These are phyloP conservation scores for Coenobita brevimanus DNA, from an alignment of 1,140 invertebrate species.

Conservation along the genomic window DNA sequence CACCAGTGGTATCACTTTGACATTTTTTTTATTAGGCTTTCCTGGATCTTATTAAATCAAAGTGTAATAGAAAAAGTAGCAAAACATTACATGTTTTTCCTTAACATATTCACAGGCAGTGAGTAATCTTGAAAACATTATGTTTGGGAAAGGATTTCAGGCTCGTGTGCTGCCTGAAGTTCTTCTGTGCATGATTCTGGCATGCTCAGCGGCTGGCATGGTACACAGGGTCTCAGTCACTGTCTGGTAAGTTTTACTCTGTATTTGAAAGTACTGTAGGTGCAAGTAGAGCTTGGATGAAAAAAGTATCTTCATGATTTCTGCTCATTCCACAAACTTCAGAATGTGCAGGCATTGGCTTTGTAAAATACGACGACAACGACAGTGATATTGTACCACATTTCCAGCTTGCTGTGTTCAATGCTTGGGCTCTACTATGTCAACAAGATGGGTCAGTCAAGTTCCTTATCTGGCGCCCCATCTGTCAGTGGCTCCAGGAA, in stretches of 20 bases:
- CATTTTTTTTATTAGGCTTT: too few species aligned
- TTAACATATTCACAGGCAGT: constrained; percentile 59
- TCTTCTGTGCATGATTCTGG: constrained; percentile 53
- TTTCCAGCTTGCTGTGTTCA: constrained; percentile 54
- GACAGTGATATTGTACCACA: background rate
- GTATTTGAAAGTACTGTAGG: background rate
- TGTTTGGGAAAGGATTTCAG: constrained; percentile 68
- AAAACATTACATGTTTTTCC: constrained; percentile 27
- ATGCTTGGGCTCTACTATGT: constrained; percentile 48
- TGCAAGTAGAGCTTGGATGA: background rate
- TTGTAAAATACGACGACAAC: too few species aligned
- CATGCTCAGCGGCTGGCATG: constrained; percentile 64
- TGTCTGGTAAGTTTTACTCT: constrained; percentile 58
- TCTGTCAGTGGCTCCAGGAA: constrained; percentile 31
- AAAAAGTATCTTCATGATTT: background rate
- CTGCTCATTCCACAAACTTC: background rate
- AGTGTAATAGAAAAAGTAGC: too few species aligned
- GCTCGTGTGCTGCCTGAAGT: constrained; percentile 65
- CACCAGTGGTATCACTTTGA: too few species aligned
- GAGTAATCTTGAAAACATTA: constrained; percentile 64
- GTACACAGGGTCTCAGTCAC: constrained; percentile 68
- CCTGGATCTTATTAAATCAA: too few species aligned
- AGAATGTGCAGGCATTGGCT: too few species aligned
- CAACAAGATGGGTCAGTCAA: constrained; percentile 54
- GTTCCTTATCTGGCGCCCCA: constrained; percentile 9